phyloP scores from a whole-genome alignment of 2,888 invertebrate genomes.

The Seladonia tumulorum region DNA sequence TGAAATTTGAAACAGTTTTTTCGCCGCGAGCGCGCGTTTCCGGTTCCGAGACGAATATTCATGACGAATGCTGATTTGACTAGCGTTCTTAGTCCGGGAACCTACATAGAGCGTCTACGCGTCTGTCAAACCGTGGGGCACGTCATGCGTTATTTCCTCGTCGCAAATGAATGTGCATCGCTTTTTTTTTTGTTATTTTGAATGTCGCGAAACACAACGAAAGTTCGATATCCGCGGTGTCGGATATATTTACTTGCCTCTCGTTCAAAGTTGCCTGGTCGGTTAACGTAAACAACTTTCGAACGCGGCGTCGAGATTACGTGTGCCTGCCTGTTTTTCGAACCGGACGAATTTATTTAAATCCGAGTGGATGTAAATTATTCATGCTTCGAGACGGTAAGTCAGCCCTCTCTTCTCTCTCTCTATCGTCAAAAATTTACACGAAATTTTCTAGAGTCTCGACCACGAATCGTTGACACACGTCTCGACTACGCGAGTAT shows the following conservation, averaged over 20 bases:
- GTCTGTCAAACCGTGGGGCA: not conserved
- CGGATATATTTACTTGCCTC: constrained; percentile 9
- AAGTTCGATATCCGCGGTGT: not conserved
- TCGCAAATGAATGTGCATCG: not conserved
- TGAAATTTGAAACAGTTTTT: constrained; percentile 22
- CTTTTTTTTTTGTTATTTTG: not conserved
- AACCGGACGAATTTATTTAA: constrained; percentile 75
- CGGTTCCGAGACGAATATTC: not conserved
- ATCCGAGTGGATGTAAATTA: constrained; percentile 75
- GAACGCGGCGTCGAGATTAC: constrained; percentile 59
- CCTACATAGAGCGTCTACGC: not conserved
- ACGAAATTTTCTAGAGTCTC: not conserved
- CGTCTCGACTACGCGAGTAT: not conserved
- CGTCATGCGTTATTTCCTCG: not conserved
- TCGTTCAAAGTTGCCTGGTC: constrained; percentile 56
- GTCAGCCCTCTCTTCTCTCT: constrained; percentile 53
- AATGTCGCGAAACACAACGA: not conserved
- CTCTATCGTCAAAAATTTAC: not conserved
- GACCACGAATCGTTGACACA: not conserved
- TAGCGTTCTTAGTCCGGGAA: not conserved
- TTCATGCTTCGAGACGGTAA: constrained; percentile 71
- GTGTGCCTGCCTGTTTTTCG: constrained; percentile 36
- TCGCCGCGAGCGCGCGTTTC: not conserved
- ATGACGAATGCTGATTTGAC: constrained; percentile 5
- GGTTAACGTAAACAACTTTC: constrained; percentile 71